phyloP scores from a whole-genome alignment of 2,113 vertebrate species.

The Tyto alba region DNA sequence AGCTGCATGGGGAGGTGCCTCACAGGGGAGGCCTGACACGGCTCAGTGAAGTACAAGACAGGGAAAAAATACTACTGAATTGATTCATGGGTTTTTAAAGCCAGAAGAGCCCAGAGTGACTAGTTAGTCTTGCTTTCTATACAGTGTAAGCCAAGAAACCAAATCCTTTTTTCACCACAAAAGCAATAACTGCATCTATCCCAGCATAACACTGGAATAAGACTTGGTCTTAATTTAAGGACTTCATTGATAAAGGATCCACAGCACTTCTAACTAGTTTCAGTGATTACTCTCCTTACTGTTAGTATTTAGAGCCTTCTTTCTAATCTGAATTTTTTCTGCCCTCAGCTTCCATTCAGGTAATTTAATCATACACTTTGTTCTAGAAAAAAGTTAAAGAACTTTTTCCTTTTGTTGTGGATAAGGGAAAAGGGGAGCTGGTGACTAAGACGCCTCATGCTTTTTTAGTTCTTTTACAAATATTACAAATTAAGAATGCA shows the following conservation, averaged over 20 bases:
- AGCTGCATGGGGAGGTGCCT: background rate
- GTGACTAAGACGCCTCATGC: background rate
- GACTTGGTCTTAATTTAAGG: background rate
- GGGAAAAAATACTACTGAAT: background rate
- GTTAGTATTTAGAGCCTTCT: background rate
- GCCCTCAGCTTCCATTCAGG: background rate
- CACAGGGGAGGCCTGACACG: background rate
- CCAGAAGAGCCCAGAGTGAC: background rate
- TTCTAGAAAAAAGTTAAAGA: background rate
- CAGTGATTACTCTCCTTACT: background rate
- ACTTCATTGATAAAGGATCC: background rate
- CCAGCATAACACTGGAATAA: background rate
- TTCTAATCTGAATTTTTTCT: background rate
- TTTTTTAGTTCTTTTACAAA: background rate
- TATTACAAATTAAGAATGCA: background rate
- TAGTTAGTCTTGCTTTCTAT: background rate
- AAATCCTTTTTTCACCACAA: accelerated
- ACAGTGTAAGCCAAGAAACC: background rate
- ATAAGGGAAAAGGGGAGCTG: background rate
- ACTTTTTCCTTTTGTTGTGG: background rate
- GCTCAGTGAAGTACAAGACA: background rate
- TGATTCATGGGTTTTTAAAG: background rate
- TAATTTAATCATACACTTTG: background rate
- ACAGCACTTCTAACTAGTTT: background rate
- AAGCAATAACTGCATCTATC: background rate